Evolutionary conservation across 1,140 invertebrate species (phyloP).

Genomic region (Cherax quadricarinatus): DNA sequence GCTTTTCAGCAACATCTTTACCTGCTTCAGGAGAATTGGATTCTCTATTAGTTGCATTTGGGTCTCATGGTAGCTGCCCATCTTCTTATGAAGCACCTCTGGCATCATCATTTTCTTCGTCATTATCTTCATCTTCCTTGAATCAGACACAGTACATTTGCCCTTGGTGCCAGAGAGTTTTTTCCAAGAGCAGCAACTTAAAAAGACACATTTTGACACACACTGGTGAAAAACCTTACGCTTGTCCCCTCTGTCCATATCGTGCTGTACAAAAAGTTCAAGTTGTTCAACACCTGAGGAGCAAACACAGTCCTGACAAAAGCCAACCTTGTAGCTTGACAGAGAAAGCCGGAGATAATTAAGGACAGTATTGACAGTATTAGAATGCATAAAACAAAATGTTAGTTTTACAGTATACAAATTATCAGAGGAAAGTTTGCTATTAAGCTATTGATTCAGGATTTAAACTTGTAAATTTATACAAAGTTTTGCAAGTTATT

Average conservation of each 20-base stretch:
- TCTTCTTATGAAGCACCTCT: constrained; percentile 8
- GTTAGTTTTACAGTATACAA: neutral
- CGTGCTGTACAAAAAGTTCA: constrained; percentile 66
- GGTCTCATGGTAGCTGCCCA: neutral
- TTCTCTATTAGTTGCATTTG: constrained; percentile 45
- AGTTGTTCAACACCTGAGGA: constrained; percentile 57
- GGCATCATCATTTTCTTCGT: neutral
- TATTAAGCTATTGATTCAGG: neutral
- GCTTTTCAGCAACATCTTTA: neutral
- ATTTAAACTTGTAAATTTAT: neutral
- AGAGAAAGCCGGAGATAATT: neutral
- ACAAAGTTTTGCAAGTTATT: neutral
- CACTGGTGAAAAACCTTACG: constrained; percentile 61
- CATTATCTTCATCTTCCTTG: neutral
- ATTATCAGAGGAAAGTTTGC: no score
- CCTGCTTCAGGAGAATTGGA: constrained; percentile 38
- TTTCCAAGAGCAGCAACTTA: constrained; percentile 64
- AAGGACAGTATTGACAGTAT: neutral
- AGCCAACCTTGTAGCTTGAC: neutral
- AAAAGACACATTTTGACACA: constrained; percentile 57
- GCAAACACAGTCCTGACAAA: constrained; percentile 28
- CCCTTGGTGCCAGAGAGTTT: constrained; percentile 55
- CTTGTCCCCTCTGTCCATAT: constrained; percentile 60
- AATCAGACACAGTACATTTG: constrained; percentile 37
- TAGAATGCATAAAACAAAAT: neutral